These are phyloP conservation scores for Paramisgurnus dabryanus DNA, from an alignment of 2,113 vertebrate genomes.

Conservation along the genomic window DNA sequence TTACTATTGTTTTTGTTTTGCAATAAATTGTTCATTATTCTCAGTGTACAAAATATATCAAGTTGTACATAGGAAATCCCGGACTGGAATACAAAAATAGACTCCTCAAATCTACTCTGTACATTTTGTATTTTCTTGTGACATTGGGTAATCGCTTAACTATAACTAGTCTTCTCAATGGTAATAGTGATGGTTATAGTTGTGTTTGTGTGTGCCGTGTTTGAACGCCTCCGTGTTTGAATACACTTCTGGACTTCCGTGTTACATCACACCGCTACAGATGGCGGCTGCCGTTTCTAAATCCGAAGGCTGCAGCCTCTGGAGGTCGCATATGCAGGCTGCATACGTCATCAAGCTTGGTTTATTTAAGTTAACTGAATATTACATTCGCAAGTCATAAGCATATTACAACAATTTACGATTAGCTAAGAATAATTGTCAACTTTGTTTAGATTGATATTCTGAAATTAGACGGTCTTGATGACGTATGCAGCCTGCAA, in stretches of 20 bases:
- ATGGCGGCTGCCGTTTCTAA: no score
- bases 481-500: no score
- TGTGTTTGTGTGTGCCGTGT: neutral
- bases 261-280: neutral
- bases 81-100: neutral
- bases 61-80: neutral
- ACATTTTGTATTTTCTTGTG: neutral
- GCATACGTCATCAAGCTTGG: no score
- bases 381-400: no score
- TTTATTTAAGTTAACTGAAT: no score
- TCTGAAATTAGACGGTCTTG: no score
- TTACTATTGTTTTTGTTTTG: neutral
- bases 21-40: neutral
- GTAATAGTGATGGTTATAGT: neutral
- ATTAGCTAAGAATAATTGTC: no score
- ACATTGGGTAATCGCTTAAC: neutral
- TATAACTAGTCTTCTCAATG: neutral
- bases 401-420: no score
- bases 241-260: neutral
- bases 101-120: neutral
- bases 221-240: neutral
- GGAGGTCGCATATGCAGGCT: no score
- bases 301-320: no score
- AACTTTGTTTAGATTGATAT: no score
- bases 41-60: neutral